Base-by-base conservation (phyloP, 2,113 vertebrate genomes). In the Dascyllus trimaculatus region DNA sequence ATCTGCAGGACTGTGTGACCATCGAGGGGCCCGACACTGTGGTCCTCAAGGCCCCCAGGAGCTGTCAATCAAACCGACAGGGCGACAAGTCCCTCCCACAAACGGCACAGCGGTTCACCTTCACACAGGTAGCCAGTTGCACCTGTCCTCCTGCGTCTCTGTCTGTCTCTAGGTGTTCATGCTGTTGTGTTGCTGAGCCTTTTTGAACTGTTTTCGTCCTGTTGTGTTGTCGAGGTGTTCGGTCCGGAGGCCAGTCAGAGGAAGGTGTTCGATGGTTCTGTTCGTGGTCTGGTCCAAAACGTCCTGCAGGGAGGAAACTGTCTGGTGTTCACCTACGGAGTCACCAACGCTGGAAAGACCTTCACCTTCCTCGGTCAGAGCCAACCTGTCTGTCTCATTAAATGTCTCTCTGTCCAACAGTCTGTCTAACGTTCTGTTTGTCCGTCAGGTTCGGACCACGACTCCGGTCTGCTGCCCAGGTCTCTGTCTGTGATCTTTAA, bases 271-370 rank as follows among this genome's bases (percentile, higher is more conserved):
- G 95, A 97, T 4, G 94, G 96, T 21, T 94, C 96, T 0, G 92
- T 99, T 61, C 95, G 92, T 17, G 85, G 94, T 62, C 89, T 95
- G 70, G 95, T 98, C 21, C 94, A 87, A 70, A 95, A 97, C 3
- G 96, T 99, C 67, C 80, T 99, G 49, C 92, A 95, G 3, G 97
- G 98, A 64, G 95, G 92, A 2, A 98, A 96, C 93, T 96, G 95
- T 45, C 93, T 99, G 62, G 92, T 99, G 71, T 99, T 99, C 85
- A 99, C 97, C 0, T 99, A 99, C 0, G 98, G 98, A 0, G 94
- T 99, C 70, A 99, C 97, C 52, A 99, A 99, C 84, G 96, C 98
- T 35, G 97, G 98, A 1, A 99, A 99, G 82, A 99, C 97, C 15
- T 98, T 97, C 61, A 99, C 98, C 0, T 97, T 98, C 91, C 95